phyloP scores from a whole-genome alignment of 2,888 invertebrate species.

The Clitarchus hookeri region DNA sequence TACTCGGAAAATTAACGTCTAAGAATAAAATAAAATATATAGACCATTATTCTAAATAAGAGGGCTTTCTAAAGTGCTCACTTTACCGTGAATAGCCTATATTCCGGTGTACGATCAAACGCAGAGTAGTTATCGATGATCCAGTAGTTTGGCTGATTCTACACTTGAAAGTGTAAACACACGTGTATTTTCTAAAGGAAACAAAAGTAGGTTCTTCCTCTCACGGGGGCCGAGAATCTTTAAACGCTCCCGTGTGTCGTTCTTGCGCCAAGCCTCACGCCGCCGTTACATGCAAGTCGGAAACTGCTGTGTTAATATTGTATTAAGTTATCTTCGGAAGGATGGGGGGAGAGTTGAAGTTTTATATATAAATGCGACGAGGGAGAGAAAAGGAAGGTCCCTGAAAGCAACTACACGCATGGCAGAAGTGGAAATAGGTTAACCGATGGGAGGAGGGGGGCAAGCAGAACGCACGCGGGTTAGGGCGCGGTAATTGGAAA shows the following conservation, averaged over 20 bases:
- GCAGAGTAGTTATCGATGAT: no score
- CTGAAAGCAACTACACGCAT: slow-evolving; percentile 14
- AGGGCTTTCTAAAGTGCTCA: no score
- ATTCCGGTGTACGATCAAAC: no score
- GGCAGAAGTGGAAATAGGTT: not conserved
- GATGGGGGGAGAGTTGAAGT: not conserved
- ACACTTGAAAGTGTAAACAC: no score
- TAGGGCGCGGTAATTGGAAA: slow-evolving; percentile 43
- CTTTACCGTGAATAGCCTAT: no score
- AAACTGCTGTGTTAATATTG: slow-evolving; percentile 33
- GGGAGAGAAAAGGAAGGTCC: not conserved
- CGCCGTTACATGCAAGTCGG: slow-evolving; percentile 2
- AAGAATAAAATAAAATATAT: no score
- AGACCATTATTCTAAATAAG: no score
- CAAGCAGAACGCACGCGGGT: not conserved
- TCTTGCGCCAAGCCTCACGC: not conserved
- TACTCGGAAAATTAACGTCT: no score
- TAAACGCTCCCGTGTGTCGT: not conserved
- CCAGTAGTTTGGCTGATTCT: no score
- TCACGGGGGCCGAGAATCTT: no score
- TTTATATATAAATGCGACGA: not conserved
- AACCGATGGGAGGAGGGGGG: slow-evolving; percentile 1
- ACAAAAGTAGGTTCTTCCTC: no score
- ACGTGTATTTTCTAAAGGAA: no score
- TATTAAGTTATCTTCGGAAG: slow-evolving; percentile 32